Evolutionary conservation across 2,113 vertebrate genomes (phyloP), one percentile per base, ranked within the genome.

Genomic region (Nicator chloris): DNA sequence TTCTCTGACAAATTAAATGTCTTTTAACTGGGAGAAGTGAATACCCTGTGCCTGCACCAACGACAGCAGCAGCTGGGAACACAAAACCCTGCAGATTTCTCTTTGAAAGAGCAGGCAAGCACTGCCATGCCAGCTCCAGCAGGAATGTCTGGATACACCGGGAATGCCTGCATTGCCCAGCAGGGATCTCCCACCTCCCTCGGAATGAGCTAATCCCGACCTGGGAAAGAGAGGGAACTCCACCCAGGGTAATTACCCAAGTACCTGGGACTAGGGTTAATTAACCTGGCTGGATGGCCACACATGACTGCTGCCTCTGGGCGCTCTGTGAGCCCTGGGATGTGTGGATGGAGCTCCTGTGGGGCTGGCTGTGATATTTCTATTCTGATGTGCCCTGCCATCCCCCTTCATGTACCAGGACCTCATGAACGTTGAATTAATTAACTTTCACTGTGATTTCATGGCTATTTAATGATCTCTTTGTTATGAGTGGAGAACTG

Each of bases 401-500:
- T 71, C 57, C 49, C 75, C 72, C 72, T 88, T 53, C 44, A 17
- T 51, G 65, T 68, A 63, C 59, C 83, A 68, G 86, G 47, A 72
- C 64, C 72, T 84, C 40, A 9, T 17, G 61, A 88, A 87, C 35
- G 81, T 24, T 42, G 87, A 82, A 82, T 91, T 92, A 82, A 92
- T 93, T 81, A 78, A 78, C 72, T 86, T 86, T 31, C 83, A 45
- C 69, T 50, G 77, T 69, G 86, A 89, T 92, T 95, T 94, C 90
- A 86, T 75, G 88, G 94, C 82, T 88, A 1, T 81, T 94, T 90
- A 84, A 88, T 78, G 72, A 92, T 81, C 86, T 95, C 88, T 95
- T 57, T 93, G 92, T 90, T 80, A 47, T 22, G 80, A 65, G 76
- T 86, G 91, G 83, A 70, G 72, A 86, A 71, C 69, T 88, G 94